Evolutionary conservation across 2,888 invertebrate species (phyloP).

Genomic region (Galerucella calmariensis): DNA sequence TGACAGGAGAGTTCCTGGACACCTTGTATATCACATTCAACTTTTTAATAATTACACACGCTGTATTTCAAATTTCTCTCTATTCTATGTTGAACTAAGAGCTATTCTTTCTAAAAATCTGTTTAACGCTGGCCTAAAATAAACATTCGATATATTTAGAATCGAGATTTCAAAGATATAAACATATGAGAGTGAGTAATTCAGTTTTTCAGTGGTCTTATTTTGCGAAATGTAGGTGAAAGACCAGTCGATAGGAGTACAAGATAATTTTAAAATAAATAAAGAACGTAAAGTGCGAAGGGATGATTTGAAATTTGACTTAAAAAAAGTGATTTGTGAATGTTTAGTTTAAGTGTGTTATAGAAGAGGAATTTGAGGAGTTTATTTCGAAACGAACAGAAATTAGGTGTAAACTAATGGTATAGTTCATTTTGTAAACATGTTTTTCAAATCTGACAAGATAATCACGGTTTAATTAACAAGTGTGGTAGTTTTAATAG

Average conservation of each 20-base stretch:
- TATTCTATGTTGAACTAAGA: conserved; percentile 27
- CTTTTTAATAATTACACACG: too few species aligned
- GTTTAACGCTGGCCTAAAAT: conserved; percentile 54
- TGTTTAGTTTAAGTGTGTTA: not conserved
- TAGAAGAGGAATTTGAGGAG: not conserved
- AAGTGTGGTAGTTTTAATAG: not conserved
- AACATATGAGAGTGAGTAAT: conserved; percentile 45
- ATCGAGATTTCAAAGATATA: conserved; percentile 58
- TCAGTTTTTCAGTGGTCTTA: conserved; percentile 32
- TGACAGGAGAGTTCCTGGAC: too few species aligned
- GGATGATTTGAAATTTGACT: not conserved
- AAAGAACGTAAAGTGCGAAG: not conserved
- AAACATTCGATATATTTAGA: conserved; percentile 59
- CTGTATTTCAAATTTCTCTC: not conserved
- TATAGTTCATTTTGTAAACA: not conserved
- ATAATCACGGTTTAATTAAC: not conserved
- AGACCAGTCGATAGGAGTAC: conserved; percentile 9
- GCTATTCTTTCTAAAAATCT: conserved; percentile 28
- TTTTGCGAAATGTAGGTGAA: conserved; percentile 30
- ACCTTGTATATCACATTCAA: too few species aligned
- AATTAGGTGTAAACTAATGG: not conserved
- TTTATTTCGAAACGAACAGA: not conserved
- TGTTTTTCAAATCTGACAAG: not conserved
- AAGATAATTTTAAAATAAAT: not conserved
- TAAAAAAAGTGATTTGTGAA: conserved; percentile 15